A percentile compares a stretch with the other conserved stretches of the same genome.
These are phyloP conservation scores for Ectemnius lituratus DNA, from an alignment of 2,888 invertebrate genomes.

Conservation along the genomic window DNA sequence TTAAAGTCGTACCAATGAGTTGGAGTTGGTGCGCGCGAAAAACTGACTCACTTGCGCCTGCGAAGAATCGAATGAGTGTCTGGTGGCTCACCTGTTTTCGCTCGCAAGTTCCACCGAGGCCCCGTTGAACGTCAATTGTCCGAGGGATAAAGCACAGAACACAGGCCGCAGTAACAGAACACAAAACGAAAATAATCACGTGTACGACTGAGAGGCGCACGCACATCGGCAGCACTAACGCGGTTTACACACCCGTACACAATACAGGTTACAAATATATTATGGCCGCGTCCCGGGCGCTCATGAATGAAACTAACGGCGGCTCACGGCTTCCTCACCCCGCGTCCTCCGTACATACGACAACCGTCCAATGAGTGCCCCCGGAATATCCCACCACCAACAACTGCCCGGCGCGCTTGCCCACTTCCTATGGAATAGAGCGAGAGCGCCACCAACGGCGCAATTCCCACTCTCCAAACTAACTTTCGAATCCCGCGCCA, in stretches of 20 bases:
- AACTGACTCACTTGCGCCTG: background rate
- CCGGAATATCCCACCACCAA: background rate
- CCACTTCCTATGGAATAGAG: conserved; percentile 19
- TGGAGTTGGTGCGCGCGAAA: conserved; percentile 37
- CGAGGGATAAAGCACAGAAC: conserved; percentile 55
- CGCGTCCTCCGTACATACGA: background rate
- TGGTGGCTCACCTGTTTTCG: conserved; percentile 46
- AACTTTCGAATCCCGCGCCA: too few relatives aligned
- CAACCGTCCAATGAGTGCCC: conserved; percentile 27
- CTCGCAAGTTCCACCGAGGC: conserved; percentile 58
- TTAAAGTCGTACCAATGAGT: conserved; percentile 34
- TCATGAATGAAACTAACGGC: conserved; percentile 77
- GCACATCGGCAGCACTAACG: conserved; percentile 73
- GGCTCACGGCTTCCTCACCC: conserved; percentile 36
- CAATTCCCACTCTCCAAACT: too few relatives aligned
- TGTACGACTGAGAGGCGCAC: conserved; percentile 65
- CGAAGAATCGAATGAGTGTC: conserved; percentile 1
- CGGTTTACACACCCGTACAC: conserved; percentile 68
- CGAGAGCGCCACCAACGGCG: too few relatives aligned
- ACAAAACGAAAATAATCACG: conserved; percentile 64
- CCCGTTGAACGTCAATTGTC: conserved; percentile 20
- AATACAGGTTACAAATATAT: conserved; percentile 74
- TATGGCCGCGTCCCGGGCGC: conserved; percentile 69
- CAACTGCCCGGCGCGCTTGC: conserved; percentile 11
- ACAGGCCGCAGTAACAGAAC: conserved; percentile 61